Conservation (phyloP, 2,888 invertebrate species). For the Oligia strigilis region DNA sequence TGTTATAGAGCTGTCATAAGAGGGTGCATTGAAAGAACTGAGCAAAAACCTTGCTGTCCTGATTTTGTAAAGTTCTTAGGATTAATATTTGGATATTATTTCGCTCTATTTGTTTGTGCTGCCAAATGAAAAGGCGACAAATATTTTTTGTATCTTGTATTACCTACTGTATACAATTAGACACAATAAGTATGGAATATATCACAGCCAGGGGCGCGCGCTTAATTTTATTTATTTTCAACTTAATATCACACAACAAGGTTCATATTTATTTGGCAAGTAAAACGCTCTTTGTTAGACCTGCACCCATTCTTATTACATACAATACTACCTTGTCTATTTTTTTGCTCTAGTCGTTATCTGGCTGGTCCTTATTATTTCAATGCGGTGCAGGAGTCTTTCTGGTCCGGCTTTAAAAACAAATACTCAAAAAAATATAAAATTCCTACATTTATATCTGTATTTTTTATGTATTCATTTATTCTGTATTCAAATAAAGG, state of each 20-base stretch:
- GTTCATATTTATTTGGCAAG: background rate
- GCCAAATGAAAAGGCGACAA: background rate
- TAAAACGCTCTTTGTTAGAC: background rate
- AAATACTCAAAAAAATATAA: background rate
- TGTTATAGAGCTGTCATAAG: background rate
- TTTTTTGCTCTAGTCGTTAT: background rate
- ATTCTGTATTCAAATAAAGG: background rate
- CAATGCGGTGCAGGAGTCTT: background rate
- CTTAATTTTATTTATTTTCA: background rate
- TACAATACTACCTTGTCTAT: background rate
- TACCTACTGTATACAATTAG: background rate
- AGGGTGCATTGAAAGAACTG: background rate
- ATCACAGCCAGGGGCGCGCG: background rate
- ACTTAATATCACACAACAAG: background rate
- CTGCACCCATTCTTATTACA: background rate
- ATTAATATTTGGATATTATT: background rate
- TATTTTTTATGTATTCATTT: background rate
- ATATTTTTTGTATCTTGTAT: background rate
- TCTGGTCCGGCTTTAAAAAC: background rate
- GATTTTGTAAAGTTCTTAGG: background rate
- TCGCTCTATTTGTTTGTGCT: background rate
- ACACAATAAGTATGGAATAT: background rate
- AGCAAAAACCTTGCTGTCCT: background rate
- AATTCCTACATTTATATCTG: background rate
- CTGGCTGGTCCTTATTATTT: background rate